phyloP scores from a whole-genome alignment of 2,888 invertebrate species.

The Danaus chrysippus region DNA sequence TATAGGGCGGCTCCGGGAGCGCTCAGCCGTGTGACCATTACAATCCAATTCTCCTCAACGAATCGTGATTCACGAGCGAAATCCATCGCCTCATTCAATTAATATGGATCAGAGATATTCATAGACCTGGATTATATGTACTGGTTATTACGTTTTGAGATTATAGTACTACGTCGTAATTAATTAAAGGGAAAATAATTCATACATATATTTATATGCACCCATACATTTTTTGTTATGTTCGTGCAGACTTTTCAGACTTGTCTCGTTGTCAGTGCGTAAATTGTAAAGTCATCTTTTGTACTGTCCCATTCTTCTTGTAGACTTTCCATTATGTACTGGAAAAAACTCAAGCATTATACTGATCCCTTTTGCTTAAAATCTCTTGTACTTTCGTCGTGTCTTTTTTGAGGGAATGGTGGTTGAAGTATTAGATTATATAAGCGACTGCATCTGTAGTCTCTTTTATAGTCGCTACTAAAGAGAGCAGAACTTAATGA shows the following conservation, averaged over 20 bases:
- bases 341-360: slow-evolving; percentile 20
- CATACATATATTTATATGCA: neutral
- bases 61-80: slow-evolving; percentile 66
- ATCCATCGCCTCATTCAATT: slow-evolving; percentile 33
- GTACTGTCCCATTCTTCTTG: slow-evolving; percentile 16
- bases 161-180: neutral
- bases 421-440: slow-evolving; percentile 5
- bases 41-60: slow-evolving; percentile 64
- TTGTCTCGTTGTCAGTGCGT: slow-evolving; percentile 13
- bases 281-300: slow-evolving; percentile 18
- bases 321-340: slow-evolving; percentile 15
- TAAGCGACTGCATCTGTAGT: neutral
- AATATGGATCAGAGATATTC: slow-evolving; percentile 19
- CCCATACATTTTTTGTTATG: neutral
- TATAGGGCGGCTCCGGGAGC: slow-evolving; percentile 50
- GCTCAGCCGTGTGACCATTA: slow-evolving; percentile 59
- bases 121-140: slow-evolving; percentile 10
- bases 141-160: slow-evolving; percentile 4
- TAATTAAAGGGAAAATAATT: neutral
- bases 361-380: slow-evolving; percentile 15
- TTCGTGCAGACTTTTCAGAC: slow-evolving; percentile 8
- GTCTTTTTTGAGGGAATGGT: neutral
- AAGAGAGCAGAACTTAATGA: slow-evolving; percentile 22
- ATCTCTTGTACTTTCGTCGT: slow-evolving; percentile 2
- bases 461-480: slow-evolving; percentile 2